These are phyloP conservation scores for Clunio marinus DNA, from an alignment of 2,888 invertebrate species.

Conservation along the genomic window DNA sequence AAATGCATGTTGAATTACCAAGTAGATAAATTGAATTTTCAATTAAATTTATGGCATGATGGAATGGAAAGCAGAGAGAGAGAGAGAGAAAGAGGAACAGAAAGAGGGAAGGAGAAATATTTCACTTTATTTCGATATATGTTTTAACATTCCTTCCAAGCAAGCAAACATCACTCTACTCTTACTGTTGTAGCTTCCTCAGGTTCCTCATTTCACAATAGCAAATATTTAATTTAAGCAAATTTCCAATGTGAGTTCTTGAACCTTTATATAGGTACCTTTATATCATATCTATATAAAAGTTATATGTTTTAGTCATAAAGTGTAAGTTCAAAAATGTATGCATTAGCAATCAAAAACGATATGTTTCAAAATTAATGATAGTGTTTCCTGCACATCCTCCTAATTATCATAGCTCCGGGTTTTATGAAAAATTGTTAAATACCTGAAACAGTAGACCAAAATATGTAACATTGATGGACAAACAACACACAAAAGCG, in stretches of 20 bases:
- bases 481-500: neutral
- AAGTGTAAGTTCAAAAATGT: neutral
- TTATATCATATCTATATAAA: too few relatives aligned
- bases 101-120: neutral
- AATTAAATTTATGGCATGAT: slow-evolving; percentile 39
- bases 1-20: slow-evolving; percentile 37
- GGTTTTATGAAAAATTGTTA: neutral
- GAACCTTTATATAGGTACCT: too few relatives aligned
- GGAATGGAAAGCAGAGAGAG: neutral
- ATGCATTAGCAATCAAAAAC: neutral
- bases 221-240: slow-evolving; percentile 36
- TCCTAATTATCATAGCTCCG: slow-evolving; percentile 26
- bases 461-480: neutral
- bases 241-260: slow-evolving; percentile 12
- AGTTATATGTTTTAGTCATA: neutral
- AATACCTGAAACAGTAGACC: neutral
- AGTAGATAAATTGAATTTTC: slow-evolving; percentile 39
- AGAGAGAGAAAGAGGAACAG: neutral
- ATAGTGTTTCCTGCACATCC: slow-evolving; percentile 23
- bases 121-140: slow-evolving; percentile 26
- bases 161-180: slow-evolving; percentile 3
- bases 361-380: slow-evolving; percentile 27
- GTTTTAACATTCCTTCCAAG: slow-evolving; percentile 7
- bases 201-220: neutral
- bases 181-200: too few relatives aligned